These are phyloP conservation scores for Drosophila ananassae DNA, from an alignment of 1,140 invertebrate genomes.

Conservation along the genomic window DNA sequence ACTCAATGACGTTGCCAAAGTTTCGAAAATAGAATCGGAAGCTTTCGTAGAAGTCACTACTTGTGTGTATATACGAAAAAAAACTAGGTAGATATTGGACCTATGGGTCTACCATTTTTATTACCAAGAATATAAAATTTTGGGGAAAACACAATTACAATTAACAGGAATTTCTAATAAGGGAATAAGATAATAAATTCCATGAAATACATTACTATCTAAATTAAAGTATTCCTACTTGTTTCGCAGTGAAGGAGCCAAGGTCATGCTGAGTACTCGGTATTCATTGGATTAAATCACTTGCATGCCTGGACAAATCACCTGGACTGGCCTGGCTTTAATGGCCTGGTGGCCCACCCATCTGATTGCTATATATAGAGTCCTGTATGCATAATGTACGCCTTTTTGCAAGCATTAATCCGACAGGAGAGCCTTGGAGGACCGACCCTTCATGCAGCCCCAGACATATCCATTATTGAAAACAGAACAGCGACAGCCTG, in stretches of 20 bases:
- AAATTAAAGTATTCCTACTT: background rate
- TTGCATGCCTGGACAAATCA: background rate
- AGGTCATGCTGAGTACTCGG: background rate
- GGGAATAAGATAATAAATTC: background rate
- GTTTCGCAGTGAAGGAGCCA: background rate
- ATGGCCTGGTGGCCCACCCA: constrained; percentile 2
- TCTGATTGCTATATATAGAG: constrained; percentile 29
- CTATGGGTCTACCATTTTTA: background rate
- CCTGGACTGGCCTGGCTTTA: background rate
- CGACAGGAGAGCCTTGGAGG: constrained; percentile 8
- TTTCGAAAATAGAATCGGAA: constrained; percentile 19
- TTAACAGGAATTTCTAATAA: background rate
- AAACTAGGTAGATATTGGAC: background rate
- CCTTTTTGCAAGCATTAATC: constrained; percentile 30
- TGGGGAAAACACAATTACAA: background rate
- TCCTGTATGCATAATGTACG: constrained; percentile 50
- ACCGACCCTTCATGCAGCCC: constrained; percentile 4
- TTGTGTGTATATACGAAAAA: background rate
- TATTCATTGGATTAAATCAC: constrained; percentile 12
- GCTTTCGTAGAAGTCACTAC: constrained; percentile 1
- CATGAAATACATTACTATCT: background rate
- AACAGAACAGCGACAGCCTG: constrained; percentile 27
- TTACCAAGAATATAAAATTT: background rate
- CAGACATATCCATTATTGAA: constrained; percentile 36
- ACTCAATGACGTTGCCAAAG: constrained; percentile 40